Evolutionary conservation across 1,140 invertebrate genomes (phyloP), one percentile per base, ranked within the genome.

Genomic region (Neodiprion virginianus): DNA sequence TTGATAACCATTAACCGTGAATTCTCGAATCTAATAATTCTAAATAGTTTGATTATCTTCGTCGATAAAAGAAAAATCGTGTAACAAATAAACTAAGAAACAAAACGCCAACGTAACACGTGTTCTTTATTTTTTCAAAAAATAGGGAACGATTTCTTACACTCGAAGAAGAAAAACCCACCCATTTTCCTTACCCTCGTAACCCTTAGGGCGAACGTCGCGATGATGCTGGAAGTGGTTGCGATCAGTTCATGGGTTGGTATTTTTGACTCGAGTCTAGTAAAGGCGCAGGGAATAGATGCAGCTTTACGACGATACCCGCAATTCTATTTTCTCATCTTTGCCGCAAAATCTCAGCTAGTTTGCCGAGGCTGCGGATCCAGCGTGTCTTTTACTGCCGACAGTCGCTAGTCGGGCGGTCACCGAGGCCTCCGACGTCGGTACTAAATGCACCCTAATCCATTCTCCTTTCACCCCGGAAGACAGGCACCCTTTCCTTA

Each of bases 391-490:
- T 11, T 11, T 23, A 23, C 11, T 17, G 17, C 61, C 3, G 67
- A 40, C 17, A 40, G 67, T 69, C 9, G 40, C 17, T 11, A 69
- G 17, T 40, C 17, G 21, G 61, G 1, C 61, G 40, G 40, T 21
- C 17, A 69, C 17, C 17, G 67, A 17, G 11, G 17, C 17, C 11
- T 40, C 17, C 21, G 17, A 21, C 17, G 67, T 74, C 69, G 73
- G 66, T 74, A 17, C 73, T 71, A 50, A 48, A 65, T 65, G 70
- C 48, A 79, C 80, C 84, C 80, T 86, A 86, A 86, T 86, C 85
- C 82, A 86, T 86, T 85, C 83, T 82, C 81, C 82, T 83, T 83
- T 86, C 71, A 79, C 40, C 49, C 40, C 40, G 61, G 49, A 61
- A 65, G 68, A 69, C 72, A 17, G 17, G 71, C 23, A 69, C 48